Evolutionary conservation across 2,888 invertebrate species (phyloP).

Genomic region (Hypolimnas misippus): DNA sequence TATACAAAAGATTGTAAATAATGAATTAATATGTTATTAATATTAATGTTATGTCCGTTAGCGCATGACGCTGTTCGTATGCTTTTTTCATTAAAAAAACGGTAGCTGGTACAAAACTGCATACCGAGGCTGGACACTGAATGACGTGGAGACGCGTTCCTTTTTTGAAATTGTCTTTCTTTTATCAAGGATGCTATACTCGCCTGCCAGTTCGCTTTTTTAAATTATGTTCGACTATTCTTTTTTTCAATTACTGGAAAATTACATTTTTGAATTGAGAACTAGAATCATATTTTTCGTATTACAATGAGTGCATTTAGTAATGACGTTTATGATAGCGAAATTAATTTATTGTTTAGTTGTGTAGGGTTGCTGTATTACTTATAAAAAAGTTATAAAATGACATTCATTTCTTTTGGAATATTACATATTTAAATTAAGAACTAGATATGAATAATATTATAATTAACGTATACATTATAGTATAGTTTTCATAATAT

Average conservation of each 20-base stretch:
- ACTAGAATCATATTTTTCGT: conserved; percentile 6
- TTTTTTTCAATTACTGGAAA: conserved; percentile 8
- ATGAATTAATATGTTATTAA: conserved; percentile 65
- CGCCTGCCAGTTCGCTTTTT: conserved; percentile 31
- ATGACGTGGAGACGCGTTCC: conserved; percentile 62
- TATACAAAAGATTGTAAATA: conserved; percentile 64
- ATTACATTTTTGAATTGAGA: background rate
- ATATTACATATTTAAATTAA: too few relatives aligned
- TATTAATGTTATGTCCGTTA: conserved; percentile 66
- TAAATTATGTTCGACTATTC: conserved; percentile 25
- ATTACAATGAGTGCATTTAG: background rate
- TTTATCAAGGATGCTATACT: conserved; percentile 45
- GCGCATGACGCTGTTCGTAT: conserved; percentile 69
- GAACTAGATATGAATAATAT: too few relatives aligned
- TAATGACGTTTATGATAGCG: background rate
- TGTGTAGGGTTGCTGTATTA: too few relatives aligned
- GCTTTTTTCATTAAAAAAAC: conserved; percentile 68
- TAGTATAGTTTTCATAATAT: background rate
- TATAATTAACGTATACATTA: too few relatives aligned
- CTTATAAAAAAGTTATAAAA: too few relatives aligned
- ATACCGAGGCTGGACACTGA: conserved; percentile 65
- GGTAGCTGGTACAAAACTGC: conserved; percentile 71
- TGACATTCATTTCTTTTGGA: too few relatives aligned
- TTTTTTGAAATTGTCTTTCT: conserved; percentile 52
- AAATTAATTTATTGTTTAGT: too few relatives aligned